Evolutionary conservation across 2,888 invertebrate genomes (phyloP).

Genomic region (Rotaria macrura): DNA sequence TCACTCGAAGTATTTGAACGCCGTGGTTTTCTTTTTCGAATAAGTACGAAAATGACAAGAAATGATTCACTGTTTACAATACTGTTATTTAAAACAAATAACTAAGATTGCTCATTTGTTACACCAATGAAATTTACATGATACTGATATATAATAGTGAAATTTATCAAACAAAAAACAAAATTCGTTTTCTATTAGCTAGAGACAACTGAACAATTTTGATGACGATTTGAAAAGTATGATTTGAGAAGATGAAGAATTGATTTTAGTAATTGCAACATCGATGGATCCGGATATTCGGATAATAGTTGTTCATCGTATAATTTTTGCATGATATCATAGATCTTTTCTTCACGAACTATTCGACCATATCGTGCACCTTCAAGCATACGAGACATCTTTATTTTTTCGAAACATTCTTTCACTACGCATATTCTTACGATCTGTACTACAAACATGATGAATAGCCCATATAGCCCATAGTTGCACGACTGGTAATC

Average conservation of each 20-base stretch:
- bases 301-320: neutral
- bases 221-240: neutral
- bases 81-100: neutral
- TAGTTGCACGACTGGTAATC: slow-evolving; percentile 60
- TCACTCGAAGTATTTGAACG: neutral
- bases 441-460: slow-evolving; percentile 61
- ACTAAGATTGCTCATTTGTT: too few species aligned
- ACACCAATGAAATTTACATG: too few species aligned
- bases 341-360: neutral
- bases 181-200: neutral
- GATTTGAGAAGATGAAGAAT: neutral
- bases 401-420: neutral
- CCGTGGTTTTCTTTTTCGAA: neutral
- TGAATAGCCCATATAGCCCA: slow-evolving; percentile 72
- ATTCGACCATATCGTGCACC: neutral
- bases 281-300: neutral
- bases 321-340: neutral
- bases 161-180: too few species aligned
- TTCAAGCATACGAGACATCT: neutral
- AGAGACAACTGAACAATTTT: neutral
- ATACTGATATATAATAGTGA: too few species aligned
- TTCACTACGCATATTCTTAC: slow-evolving; percentile 47
- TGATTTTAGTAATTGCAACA: neutral
- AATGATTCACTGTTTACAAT: neutral
- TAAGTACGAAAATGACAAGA: neutral